Conservation (phyloP, 2,888 invertebrate species). For the Protonemura montana region DNA sequence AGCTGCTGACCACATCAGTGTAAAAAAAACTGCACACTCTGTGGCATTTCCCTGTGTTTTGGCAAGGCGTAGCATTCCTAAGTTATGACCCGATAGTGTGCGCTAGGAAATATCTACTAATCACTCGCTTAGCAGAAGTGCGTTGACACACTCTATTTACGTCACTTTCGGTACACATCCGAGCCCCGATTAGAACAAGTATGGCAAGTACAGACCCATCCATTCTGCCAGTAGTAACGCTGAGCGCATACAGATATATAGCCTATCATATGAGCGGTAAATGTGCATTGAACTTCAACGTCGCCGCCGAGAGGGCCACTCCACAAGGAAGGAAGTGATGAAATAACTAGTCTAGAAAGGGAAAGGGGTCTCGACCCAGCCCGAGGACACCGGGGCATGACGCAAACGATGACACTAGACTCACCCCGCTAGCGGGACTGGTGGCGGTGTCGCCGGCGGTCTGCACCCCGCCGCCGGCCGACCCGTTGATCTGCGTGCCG, state of each 20-base stretch:
- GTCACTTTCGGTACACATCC: not conserved
- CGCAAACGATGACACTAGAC: slow-evolving; percentile 1
- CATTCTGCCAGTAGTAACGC: no score
- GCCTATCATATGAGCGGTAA: not conserved
- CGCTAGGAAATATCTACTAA: no score
- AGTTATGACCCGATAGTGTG: not conserved
- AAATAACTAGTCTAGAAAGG: not conserved
- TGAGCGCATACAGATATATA: no score
- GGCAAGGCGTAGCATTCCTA: not conserved
- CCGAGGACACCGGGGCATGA: not conserved
- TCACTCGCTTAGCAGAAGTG: not conserved
- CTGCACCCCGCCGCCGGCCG: not conserved
- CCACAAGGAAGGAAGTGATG: not conserved
- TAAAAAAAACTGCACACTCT: not conserved
- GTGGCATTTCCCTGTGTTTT: not conserved
- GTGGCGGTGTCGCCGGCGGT: not conserved
- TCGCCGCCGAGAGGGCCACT: not conserved
- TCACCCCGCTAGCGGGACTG: slow-evolving; percentile 36
- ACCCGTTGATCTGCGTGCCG: not conserved
- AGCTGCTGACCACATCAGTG: not conserved
- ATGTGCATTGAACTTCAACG: not conserved
- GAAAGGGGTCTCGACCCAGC: not conserved
- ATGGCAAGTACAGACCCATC: not conserved
- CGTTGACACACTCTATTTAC: not conserved
- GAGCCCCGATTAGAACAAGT: not conserved